phyloP scores from a whole-genome alignment of 2,797 vertebrate species.

The Hipposideros larvatus region DNA sequence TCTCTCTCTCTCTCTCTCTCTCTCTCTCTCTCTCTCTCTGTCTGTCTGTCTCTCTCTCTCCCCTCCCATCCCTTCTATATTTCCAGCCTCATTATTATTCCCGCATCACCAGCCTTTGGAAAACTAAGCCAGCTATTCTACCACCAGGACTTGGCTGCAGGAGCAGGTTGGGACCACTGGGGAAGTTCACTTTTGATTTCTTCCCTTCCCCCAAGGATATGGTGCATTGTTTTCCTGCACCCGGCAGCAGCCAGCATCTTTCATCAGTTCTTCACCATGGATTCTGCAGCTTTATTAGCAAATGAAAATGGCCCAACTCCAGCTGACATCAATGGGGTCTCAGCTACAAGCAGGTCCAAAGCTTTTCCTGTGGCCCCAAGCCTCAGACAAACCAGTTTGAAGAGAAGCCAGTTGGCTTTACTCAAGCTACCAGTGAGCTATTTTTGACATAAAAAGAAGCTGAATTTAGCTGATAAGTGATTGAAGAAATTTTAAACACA shows the following conservation, averaged over 20 bases:
- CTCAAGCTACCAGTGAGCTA: conserved; percentile 72
- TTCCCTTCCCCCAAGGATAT: not conserved
- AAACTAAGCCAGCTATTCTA: not conserved
- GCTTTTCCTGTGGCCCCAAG: conserved; percentile 68
- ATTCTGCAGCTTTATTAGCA: conserved; percentile 77
- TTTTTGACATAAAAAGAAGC: conserved; percentile 82
- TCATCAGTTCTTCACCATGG: conserved; percentile 70
- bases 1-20: too few species aligned
- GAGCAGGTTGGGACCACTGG: not conserved
- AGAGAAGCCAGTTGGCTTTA: conserved; percentile 77
- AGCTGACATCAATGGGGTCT: conserved; percentile 76
- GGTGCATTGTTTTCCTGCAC: conserved; percentile 5
- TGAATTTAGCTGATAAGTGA: conserved; percentile 79
- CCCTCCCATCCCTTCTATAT: too few species aligned
- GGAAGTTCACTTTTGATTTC: not conserved
- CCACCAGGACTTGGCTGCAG: not conserved
- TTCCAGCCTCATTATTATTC: not conserved
- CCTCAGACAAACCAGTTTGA: conserved; percentile 78
- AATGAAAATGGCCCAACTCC: conserved; percentile 75
- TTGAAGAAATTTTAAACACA: conserved; percentile 74
- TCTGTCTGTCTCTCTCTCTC: not conserved
- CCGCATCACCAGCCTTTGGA: not conserved
- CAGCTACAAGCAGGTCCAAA: not conserved
- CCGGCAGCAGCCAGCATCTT: conserved; percentile 68
- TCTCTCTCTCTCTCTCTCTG: too few species aligned